Percentiles rank a stretch among this genome's conserved stretches.
Evolutionary conservation across 2,888 invertebrate species (phyloP).

Genomic region (Galerucella nymphaeae): DNA sequence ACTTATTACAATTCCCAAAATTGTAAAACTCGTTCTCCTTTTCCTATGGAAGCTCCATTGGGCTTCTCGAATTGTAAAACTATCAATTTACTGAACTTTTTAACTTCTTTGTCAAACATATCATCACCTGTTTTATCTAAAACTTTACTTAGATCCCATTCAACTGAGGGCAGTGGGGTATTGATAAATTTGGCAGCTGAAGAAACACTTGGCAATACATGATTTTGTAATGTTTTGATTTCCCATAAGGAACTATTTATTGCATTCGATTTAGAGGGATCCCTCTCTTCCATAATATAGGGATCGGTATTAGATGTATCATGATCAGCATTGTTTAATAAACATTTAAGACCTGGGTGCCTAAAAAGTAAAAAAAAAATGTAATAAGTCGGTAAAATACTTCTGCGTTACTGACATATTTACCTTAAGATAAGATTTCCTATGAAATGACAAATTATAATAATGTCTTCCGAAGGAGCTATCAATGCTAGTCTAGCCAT

Average conservation of each 20-base stretch:
- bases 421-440: slow-evolving; percentile 79
- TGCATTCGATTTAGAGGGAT: slow-evolving; percentile 83
- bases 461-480: slow-evolving; percentile 84
- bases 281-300: slow-evolving; percentile 83
- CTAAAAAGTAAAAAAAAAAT: slow-evolving; percentile 65
- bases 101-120: slow-evolving; percentile 82
- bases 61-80: slow-evolving; percentile 82
- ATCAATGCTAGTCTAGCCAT: slow-evolving; percentile 84
- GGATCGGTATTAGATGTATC: slow-evolving; percentile 77
- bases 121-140: slow-evolving; percentile 75
- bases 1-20: slow-evolving; percentile 71
- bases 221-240: slow-evolving; percentile 80
- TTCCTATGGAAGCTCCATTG: slow-evolving; percentile 68
- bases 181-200: slow-evolving; percentile 79
- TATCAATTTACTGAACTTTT: slow-evolving; percentile 78
- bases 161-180: slow-evolving; percentile 73
- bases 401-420: slow-evolving; percentile 25
- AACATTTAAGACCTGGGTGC: slow-evolving; percentile 83
- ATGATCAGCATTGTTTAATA: slow-evolving; percentile 69
- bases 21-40: slow-evolving; percentile 74
- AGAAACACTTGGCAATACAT: slow-evolving; percentile 78
- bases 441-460: slow-evolving; percentile 82
- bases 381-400: not conserved
- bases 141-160: slow-evolving; percentile 75
- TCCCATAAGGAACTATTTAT: slow-evolving; percentile 95